Evolutionary conservation across 2,888 invertebrate genomes (phyloP).

Genomic region (Chymomyza fuscimana): DNA sequence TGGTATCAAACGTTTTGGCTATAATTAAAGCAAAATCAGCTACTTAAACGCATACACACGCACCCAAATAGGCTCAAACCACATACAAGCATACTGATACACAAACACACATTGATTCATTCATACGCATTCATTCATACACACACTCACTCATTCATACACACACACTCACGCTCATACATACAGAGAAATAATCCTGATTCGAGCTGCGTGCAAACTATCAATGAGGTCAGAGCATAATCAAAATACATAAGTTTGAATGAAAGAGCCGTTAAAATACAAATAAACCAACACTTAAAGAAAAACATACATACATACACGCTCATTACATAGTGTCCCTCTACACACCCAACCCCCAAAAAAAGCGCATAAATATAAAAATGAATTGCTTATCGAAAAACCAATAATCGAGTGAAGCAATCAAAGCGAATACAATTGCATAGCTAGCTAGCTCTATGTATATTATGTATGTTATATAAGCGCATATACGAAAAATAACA

Average conservation of each 20-base stretch:
- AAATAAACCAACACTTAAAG: neutral
- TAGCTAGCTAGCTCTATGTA: no score
- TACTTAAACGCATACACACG: neutral
- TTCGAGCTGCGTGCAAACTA: neutral
- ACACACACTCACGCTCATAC: no score
- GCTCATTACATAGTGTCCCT: no score
- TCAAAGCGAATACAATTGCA: neutral
- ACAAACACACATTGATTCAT: no score
- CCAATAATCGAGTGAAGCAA: slow-evolving; percentile 1
- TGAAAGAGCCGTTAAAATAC: slow-evolving; percentile 9
- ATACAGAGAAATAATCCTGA: no score
- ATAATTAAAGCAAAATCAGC: slow-evolving; percentile 31
- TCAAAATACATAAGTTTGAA: slow-evolving; percentile 33
- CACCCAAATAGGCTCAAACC: neutral
- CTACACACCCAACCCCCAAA: no score
- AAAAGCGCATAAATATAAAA: neutral
- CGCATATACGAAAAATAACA: neutral
- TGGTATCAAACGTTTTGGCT: slow-evolving; percentile 33
- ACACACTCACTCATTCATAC: no score
- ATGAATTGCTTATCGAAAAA: slow-evolving; percentile 53
- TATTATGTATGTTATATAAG: neutral
- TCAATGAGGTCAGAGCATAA: slow-evolving; percentile 23
- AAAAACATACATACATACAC: neutral
- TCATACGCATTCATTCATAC: no score
- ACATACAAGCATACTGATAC: neutral